Percentiles rank a stretch among this genome's conserved stretches.
Conservation (phyloP, 2,797 vertebrate species). For the Sus cebifrons region DNA sequence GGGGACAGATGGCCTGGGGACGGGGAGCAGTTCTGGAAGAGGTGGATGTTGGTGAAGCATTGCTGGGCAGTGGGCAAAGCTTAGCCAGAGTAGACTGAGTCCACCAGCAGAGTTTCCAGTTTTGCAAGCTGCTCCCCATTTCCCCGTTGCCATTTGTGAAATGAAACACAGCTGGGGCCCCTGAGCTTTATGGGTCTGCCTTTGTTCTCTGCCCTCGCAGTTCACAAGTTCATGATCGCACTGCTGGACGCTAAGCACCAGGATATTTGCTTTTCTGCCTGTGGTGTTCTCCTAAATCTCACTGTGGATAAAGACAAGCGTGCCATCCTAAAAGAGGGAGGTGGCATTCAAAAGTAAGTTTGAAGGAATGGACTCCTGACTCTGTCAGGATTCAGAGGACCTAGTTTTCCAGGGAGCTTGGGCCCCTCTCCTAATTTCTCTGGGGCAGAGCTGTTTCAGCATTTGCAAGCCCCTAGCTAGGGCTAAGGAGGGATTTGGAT, state of each 20-base stretch:
- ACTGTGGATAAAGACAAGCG: constrained; percentile 93
- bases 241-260: constrained; percentile 95
- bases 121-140: neutral
- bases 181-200: neutral
- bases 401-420: neutral
- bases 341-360: constrained; percentile 94
- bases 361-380: neutral
- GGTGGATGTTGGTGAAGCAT: neutral
- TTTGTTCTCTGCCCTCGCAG: constrained; percentile 88
- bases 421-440: neutral
- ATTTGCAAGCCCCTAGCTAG: neutral
- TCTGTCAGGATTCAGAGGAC: neutral
- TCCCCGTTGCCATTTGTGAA: neutral
- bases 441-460: neutral
- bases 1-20: too few relatives aligned
- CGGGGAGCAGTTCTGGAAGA: neutral
- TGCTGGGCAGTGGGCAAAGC: neutral
- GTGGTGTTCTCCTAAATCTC: constrained; percentile 97
- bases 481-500: neutral
- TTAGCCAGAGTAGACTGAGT: neutral
- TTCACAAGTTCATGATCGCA: constrained; percentile 95
- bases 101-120: neutral
- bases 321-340: constrained; percentile 91
- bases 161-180: neutral
- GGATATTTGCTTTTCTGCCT: constrained; percentile 96